Conservation (phyloP, 1,140 invertebrate genomes). For the Drosophila nebulosa region DNA sequence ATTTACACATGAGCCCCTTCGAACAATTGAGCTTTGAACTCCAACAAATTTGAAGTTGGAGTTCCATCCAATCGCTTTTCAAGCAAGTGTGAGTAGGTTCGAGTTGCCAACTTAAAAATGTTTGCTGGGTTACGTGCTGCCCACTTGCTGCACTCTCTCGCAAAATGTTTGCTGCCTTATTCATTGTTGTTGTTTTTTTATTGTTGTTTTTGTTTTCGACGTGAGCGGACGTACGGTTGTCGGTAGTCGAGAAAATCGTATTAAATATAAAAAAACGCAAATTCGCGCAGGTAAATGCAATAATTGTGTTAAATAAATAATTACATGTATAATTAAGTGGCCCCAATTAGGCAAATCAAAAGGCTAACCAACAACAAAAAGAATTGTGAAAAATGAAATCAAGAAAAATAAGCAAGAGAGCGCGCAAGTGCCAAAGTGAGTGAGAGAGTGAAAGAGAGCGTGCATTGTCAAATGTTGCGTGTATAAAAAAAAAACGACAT, state of each 20-base stretch:
- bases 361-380: not conserved
- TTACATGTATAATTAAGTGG: not conserved
- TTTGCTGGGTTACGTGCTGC: too few relatives aligned
- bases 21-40: too few relatives aligned
- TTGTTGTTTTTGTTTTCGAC: not conserved
- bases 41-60: too few relatives aligned
- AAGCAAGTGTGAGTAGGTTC: too few relatives aligned
- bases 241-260: not conserved
- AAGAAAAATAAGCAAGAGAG: not conserved
- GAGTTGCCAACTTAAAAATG: too few relatives aligned
- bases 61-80: too few relatives aligned
- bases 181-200: too few relatives aligned
- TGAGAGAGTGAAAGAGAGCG: not conserved
- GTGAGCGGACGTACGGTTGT: not conserved
- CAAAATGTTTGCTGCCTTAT: too few relatives aligned
- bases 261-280: not conserved
- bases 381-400: not conserved
- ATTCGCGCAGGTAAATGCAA: not conserved
- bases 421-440: too few relatives aligned
- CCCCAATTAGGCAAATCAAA: not conserved
- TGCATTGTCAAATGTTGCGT: conserved; percentile 48
- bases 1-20: too few relatives aligned
- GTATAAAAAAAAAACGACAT: conserved; percentile 64
- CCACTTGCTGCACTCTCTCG: too few relatives aligned
- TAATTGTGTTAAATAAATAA: not conserved